Evolutionary conservation across 2,797 vertebrate species (phyloP), one percentile per base, ranked within the genome.

Genomic region (Fringilla coelebs): DNA sequence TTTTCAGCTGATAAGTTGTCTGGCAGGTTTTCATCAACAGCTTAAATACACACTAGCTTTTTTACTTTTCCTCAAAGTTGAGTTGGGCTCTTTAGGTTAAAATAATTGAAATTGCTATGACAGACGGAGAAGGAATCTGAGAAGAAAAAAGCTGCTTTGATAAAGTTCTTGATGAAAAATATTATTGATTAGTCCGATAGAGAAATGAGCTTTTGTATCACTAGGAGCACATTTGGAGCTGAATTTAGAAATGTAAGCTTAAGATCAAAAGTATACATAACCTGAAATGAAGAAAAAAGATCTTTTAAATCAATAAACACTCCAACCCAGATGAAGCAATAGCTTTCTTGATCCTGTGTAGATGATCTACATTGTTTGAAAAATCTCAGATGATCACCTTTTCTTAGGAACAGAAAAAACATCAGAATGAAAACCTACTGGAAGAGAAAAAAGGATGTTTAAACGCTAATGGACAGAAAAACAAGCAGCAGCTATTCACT

Each of bases 1-100:
- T 97, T 97, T 98, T 96, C 90, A 96, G 73, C 94, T 92, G 66
- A 63, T 93, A 93, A 97, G 87, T 54, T 78, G 65, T 71, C 93
- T 96, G 96, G 88, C 83, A 94, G 54, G 92, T 74, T 92, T 89
- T 95, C 96, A 94, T 43, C 13, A 8, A 78, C 92, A 95, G 82
- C 79, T 32, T 29, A 96, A 95, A 96, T 26, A 81, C 86, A 96
- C 83, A 94, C 58, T n/a, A 92, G 75, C 6, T 89, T 93, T 95
- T 97, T 61, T 88, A 76, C 13, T 74, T 94, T 96, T 74, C 85
- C 76, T 88, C 94, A 89, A 77, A 96, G 90, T 58, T 76, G 77
- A 95, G 22, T 7, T 87, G 48, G 45, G 62, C 28, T 96, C 46
- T 90, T 92, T 88, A 67, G 84, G 82, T 76, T 77, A 93, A 24